These are phyloP conservation scores for Pollimyrus isidori DNA, from an alignment of 2,113 vertebrate species.

Conservation along the genomic window DNA sequence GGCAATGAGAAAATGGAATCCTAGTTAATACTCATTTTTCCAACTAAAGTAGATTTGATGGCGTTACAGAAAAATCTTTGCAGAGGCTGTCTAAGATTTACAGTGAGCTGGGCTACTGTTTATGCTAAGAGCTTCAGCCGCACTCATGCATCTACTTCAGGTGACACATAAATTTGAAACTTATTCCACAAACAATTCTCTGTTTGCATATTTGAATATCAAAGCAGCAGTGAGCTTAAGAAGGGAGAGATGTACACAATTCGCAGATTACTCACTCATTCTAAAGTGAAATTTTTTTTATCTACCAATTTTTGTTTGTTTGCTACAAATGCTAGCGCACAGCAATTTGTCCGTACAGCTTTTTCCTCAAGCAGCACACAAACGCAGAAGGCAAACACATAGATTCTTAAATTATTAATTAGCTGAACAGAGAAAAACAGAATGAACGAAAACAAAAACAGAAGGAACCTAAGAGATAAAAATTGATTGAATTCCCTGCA, in stretches of 20 bases:
- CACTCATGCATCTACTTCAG: neutral
- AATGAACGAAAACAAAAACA: neutral
- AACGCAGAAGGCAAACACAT: neutral
- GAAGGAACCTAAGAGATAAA: neutral
- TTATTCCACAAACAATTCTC: neutral
- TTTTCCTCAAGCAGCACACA: neutral
- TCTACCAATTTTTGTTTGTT: neutral
- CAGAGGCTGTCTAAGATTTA: neutral
- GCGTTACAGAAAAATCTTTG: neutral
- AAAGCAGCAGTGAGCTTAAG: neutral
- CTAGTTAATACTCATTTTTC: neutral
- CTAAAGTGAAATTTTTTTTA: neutral
- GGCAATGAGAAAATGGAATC: neutral
- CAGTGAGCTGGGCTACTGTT: neutral
- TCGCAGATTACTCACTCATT: neutral
- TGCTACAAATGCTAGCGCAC: neutral
- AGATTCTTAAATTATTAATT: no score
- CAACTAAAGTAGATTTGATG: neutral
- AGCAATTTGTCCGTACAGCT: neutral
- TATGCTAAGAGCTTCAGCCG: neutral
- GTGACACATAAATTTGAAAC: constrained; percentile 10
- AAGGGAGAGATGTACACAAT: neutral
- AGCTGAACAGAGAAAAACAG: neutral
- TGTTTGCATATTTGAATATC: constrained; percentile 16
- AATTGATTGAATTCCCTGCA: constrained; percentile 7